Conservation (phyloP, 2,888 invertebrate species). For the Laspeyria flexula region DNA sequence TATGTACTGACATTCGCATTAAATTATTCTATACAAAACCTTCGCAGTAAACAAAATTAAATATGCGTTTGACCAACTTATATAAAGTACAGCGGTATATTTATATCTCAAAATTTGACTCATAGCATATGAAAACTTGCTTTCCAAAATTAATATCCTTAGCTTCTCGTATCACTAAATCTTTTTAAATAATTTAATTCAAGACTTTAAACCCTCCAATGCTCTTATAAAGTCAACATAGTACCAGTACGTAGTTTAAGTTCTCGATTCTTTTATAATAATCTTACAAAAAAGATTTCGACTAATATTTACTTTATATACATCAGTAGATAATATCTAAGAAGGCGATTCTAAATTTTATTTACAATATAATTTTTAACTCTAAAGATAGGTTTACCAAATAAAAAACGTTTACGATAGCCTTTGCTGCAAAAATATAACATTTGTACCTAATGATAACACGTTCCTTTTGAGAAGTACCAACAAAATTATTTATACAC, state of each 20-base stretch:
- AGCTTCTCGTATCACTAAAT: conserved; percentile 34
- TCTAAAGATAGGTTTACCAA: conserved; percentile 45
- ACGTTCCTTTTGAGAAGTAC: conserved; percentile 32
- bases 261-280: conserved; percentile 32
- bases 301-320: conserved; percentile 60
- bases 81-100: conserved; percentile 16
- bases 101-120: conserved; percentile 15
- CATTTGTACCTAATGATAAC: conserved; percentile 44
- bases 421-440: conserved; percentile 53
- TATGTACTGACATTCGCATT: conserved; percentile 31
- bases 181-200: conserved; percentile 3
- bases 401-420: conserved; percentile 34
- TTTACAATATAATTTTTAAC: conserved; percentile 56
- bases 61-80: conserved; percentile 7
- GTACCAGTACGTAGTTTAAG: conserved; percentile 32
- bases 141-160: conserved; percentile 32
- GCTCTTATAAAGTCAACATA: conserved; percentile 17
- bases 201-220: conserved; percentile 29
- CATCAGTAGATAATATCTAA: conserved; percentile 68
- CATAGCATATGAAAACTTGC: conserved; percentile 26
- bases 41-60: conserved; percentile 9
- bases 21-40: conserved; percentile 24
- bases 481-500: conserved; percentile 31
- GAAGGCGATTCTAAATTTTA: conserved; percentile 78
- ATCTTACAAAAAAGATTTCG: conserved; percentile 50